phyloP scores from a whole-genome alignment of 2,888 invertebrate genomes.

The Brenthis daphne region DNA sequence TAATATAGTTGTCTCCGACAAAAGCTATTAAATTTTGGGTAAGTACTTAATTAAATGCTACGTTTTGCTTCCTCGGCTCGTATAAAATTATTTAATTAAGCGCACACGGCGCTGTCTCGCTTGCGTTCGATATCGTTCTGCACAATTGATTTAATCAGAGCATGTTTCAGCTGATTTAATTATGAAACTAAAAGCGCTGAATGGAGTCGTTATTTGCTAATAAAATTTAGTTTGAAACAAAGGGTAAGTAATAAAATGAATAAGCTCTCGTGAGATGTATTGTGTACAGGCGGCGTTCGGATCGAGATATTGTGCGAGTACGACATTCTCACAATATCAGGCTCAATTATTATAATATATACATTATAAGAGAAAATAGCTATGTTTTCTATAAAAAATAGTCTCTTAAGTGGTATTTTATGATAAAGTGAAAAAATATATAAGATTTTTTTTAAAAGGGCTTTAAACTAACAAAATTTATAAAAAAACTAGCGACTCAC shows the following conservation, averaged over 20 bases:
- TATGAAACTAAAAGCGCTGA: constrained; percentile 27
- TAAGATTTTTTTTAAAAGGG: neutral
- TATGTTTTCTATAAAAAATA: neutral
- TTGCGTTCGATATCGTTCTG: constrained; percentile 16
- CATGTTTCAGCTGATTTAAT: constrained; percentile 28
- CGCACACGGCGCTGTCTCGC: constrained; percentile 20
- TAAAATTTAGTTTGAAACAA: constrained; percentile 29
- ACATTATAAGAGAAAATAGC: neutral
- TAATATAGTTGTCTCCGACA: constrained; percentile 1
- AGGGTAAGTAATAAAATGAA: constrained; percentile 31
- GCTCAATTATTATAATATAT: constrained; percentile 3
- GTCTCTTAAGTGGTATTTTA: too few species aligned
- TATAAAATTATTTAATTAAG: constrained; percentile 32
- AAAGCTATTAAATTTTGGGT: constrained; percentile 15
- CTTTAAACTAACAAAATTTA: too few species aligned
- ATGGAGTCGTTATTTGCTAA: constrained; percentile 24
- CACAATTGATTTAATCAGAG: constrained; percentile 33
- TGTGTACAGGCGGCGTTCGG: constrained; percentile 1
- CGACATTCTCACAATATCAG: constrained; percentile 12
- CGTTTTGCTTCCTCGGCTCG: constrained; percentile 18
- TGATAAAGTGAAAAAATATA: too few species aligned
- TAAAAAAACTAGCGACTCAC: too few species aligned
- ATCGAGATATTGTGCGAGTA: neutral
- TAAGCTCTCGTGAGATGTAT: constrained; percentile 22
- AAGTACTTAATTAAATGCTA: constrained; percentile 10